These are phyloP conservation scores for Eucera pruinosa DNA, from an alignment of 2,888 invertebrate species.

Conservation along the genomic window DNA sequence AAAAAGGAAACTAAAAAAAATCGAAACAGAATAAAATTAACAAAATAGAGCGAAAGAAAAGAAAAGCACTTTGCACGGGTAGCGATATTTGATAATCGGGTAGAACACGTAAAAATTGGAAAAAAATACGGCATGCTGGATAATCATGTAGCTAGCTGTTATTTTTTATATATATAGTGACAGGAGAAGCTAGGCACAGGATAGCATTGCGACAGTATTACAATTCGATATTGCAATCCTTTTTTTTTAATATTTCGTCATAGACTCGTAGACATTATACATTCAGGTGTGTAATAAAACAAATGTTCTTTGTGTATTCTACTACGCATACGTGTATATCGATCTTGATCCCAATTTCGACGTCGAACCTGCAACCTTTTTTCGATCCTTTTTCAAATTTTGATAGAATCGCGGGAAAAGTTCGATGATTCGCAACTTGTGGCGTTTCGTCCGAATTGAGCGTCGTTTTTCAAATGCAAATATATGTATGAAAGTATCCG, in stretches of 20 bases:
- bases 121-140: conserved; percentile 81
- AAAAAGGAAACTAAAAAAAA: not conserved
- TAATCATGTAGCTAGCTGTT: conserved; percentile 84
- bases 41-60: not conserved
- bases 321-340: conserved; percentile 71
- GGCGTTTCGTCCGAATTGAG: conserved; percentile 14
- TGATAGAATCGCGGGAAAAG: conserved; percentile 4
- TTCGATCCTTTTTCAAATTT: not conserved
- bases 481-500: not conserved
- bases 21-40: not conserved
- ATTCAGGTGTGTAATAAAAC: not conserved
- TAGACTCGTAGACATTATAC: conserved; percentile 20
- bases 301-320: conserved; percentile 67
- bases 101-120: conserved; percentile 62
- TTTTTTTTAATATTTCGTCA: conserved; percentile 43
- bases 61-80: conserved; percentile 44
- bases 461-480: conserved; percentile 11
- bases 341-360: conserved; percentile 63
- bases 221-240: conserved; percentile 68
- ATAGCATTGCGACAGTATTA: conserved; percentile 83
- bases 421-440: conserved; percentile 4
- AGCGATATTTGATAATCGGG: conserved; percentile 55
- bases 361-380: conserved; percentile 29
- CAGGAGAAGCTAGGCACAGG: conserved; percentile 85
- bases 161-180: conserved; percentile 83